Base-by-base conservation (phyloP, 2,113 vertebrate species). In the Osmerus eperlanus region DNA sequence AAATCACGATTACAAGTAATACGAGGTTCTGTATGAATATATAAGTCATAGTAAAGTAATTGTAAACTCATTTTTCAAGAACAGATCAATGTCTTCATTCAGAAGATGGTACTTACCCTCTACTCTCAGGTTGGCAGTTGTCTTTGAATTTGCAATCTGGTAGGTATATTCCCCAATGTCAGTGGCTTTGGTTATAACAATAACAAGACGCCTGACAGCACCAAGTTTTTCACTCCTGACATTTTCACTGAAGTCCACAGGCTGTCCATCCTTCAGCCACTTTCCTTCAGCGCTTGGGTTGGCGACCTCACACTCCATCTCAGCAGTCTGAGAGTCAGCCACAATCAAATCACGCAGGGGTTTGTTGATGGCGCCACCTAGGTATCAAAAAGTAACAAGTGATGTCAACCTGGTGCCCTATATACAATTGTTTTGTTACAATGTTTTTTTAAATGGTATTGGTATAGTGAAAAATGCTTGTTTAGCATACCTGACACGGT, bases 91-190 rank as follows among this genome's bases (percentile, higher is more conserved):
- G 28, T 41, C 47, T 65, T n/a, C 18, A 36, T 18, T 65, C 29
- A 51, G 19, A 19, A 13, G 3, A 18, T 21, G 15, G 15, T 41
- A 75, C 29, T 0, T 86, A 98, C 97, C 95, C 92, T 99, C 97
- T 0, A 99, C 95, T 72, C 90, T 96, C 69, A 99, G 91, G 47
- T 85, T 92, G 67, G 95, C 96, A 16, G 95, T 91, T 60, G 97
- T 99, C 90, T 94, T 97, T 23, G 97, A 99, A 78, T 93, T 95
- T 81, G 95, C 97, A 51, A 99, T 92, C 90, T 95, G 93, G 59
- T 97, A 99, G 64, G 94, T 94, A 36, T 98, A 99, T 80, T 99
- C 96, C 73, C 95, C 97, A 54, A 95, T 65, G 72, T 99, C 95
- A 9, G 94, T 93, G 58, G 94, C 71, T 78, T 93, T 98, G 0